Evolutionary conservation across 2,888 invertebrate species (phyloP), one percentile per base, ranked within the genome.

Genomic region (Drosophila eohydei): DNA sequence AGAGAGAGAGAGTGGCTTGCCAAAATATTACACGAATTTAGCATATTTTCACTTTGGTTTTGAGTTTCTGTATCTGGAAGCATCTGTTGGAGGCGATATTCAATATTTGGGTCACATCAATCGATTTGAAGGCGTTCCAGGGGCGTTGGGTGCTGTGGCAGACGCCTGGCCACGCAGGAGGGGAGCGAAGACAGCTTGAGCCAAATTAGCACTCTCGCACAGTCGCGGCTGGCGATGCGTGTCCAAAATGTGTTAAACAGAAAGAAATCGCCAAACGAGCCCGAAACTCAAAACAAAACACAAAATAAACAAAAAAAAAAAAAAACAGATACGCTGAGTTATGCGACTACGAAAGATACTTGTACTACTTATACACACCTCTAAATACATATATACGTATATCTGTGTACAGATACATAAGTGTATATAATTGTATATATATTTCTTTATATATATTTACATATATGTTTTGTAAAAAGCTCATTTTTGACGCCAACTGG

Each of bases 201-300:
- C 60, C 30, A 64, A 76, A 78, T 73, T 78, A 69, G 59, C 76
- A 58, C 78, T 68, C 63, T 46, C 36, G 34, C 16, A 50, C 16
- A 50, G 50, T 50, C 50, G 30, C 48, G 32, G 32, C 36, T 36
- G 50, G 56, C 68, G 56, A 60, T 64, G 76, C 76, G 78, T 77
- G 76, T 67, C 81, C 68, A 66, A 80, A 83, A 80, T 80, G 80
- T 84, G 84, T 81, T 84, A 84, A 83, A 67, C 74, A 59, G 56
- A 85, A 83, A 81, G 88, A 83, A 79, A 83, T 81, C 88, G 85
- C 70, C 71, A 74, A 69, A 56, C 51, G 50, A 58, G 36, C 54
- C 63, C 59, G 44, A 65, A 65, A 48, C 28, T 16, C 48, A 56
- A 60, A 50, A 34, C 40, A 73, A 63, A 59, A n/a, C 41, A 56